phyloP scores from a whole-genome alignment of 2,113 vertebrate genomes.

The Rhegmatorhina hoffmannsi region DNA sequence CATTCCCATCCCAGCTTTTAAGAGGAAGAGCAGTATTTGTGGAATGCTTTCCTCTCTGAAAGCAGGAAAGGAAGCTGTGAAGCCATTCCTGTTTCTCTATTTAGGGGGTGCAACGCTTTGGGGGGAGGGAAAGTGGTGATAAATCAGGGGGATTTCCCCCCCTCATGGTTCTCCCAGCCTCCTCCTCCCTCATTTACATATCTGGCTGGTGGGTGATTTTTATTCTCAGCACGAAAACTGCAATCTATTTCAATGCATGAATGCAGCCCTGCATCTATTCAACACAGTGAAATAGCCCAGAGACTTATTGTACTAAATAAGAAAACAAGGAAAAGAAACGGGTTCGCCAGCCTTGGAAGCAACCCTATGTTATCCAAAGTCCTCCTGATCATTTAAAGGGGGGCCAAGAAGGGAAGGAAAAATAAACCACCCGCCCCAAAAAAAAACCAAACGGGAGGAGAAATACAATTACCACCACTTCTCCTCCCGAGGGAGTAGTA shows the following conservation, averaged over 20 bases:
- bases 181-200: conserved; percentile 53
- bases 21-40: neutral
- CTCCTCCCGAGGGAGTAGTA: neutral
- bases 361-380: conserved; percentile 3
- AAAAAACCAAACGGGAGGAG: neutral
- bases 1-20: neutral
- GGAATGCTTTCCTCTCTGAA: neutral
- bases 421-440: neutral
- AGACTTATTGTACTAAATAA: conserved; percentile 34
- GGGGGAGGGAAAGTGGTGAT: neutral
- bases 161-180: neutral
- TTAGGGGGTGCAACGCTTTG: neutral
- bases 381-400: neutral
- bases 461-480: neutral
- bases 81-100: neutral
- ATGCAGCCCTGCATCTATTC: conserved; percentile 64
- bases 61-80: neutral
- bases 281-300: conserved; percentile 31
- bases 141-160: neutral
- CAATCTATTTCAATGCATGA: conserved; percentile 72
- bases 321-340: conserved; percentile 13
- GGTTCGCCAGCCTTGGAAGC: neutral
- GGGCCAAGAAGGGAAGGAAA: neutral
- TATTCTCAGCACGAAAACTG: conserved; percentile 73
- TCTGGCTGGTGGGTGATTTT: conserved; percentile 56